Conservation (phyloP, 2,113 vertebrate genomes). For the Scomber japonicus region DNA sequence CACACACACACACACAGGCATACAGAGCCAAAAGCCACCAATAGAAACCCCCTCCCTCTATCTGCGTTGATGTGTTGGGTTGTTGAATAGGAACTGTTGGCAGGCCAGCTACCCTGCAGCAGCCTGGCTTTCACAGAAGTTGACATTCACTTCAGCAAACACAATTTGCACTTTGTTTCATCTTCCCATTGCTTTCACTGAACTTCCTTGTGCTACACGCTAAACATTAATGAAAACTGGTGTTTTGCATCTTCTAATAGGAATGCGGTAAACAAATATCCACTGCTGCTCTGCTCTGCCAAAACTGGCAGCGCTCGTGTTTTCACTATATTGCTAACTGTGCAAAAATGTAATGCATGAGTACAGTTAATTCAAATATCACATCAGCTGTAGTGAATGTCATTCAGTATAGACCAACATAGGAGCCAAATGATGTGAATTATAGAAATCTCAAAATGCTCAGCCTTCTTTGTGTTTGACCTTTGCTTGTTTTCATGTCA, state of each 20-base stretch:
- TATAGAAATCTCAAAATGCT: neutral
- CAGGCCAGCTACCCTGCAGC: conserved; percentile 56
- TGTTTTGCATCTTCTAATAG: conserved; percentile 2
- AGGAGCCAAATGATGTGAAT: neutral
- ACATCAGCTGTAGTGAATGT: neutral
- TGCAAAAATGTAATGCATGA: neutral
- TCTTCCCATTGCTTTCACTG: conserved; percentile 29
- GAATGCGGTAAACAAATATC: conserved; percentile 18
- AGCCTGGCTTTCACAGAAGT: conserved; percentile 63
- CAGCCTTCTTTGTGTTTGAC: neutral
- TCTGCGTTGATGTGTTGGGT: conserved; percentile 49
- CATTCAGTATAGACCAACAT: neutral
- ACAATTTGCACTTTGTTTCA: conserved; percentile 69
- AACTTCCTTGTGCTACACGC: conserved; percentile 39
- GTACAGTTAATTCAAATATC: neutral
- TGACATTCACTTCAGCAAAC: conserved; percentile 67
- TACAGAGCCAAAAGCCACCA: conserved; percentile 43
- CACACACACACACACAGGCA: conserved; percentile 8
- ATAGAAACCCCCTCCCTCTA: conserved; percentile 22
- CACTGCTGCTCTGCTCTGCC: no score
- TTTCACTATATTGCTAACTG: neutral
- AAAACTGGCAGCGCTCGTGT: neutral
- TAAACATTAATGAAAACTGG: conserved; percentile 48
- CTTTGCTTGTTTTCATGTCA: neutral
- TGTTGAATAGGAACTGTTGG: conserved; percentile 64